Evolutionary conservation across 1,140 invertebrate genomes (phyloP), one percentile per base, ranked within the genome.

Genomic region (Schlechtendalia chinensis): DNA sequence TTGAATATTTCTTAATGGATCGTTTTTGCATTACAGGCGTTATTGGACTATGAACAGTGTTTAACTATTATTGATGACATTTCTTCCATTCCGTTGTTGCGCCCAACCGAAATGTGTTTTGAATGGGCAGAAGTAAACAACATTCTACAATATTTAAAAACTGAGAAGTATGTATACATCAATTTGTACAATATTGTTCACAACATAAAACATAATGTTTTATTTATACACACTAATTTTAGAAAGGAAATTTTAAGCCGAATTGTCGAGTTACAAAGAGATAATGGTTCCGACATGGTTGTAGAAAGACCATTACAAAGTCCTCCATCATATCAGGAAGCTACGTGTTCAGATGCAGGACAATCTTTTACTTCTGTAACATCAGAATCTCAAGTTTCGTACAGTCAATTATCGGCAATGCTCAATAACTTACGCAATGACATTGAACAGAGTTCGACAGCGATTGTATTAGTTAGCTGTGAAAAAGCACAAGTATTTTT

Each of bases 171-270:
- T 61, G 19, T 22, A 45, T 24, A 12, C n/a, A 27, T 12, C 39
- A 4, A 39, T 16, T 67, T 79, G 0, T 47, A 47, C 5, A 5
- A 11, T 77, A 6, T 5, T 24, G 3, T 17, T 27, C 12, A 24
- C 1, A 11, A 17, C n/a, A 22, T 16, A 22, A 24, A 2, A 29
- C 53, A 54, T 19, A 12, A 50, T 54, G 11, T 24, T 71, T 47
- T n/a, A 69, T 45, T 58, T 75, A 17, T 45, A 8, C 8, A 8
- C 32, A 58, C n/a, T 14, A 79, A 17, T 59, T 75, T 22, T n/a
- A 79, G 75, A 61, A 79, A 79, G 61, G 75, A 79, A 27, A 79
- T 79, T 63, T 79, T 79, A 50, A 63, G 50, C 39, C 32, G 39
- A 24, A 61, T 79, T 14, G 39, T 79, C 17, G 58, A 79, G 22